Conservation (phyloP, 2,888 invertebrate genomes). For the Hoplodrina blanda region DNA sequence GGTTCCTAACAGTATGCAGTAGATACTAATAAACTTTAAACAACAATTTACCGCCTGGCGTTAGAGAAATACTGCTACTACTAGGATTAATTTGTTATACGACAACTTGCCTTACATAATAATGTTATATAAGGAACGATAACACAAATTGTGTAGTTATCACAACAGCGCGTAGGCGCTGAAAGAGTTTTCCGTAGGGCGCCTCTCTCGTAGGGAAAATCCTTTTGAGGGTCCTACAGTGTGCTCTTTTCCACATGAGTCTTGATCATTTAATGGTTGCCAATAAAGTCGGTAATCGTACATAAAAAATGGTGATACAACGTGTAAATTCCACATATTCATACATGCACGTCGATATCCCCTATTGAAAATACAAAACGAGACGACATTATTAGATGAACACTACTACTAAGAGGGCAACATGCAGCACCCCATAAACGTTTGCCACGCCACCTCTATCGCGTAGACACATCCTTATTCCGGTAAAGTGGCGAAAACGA, state of each 20-base stretch:
- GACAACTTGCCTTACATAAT: conserved; percentile 8
- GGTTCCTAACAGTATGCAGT: conserved; percentile 12
- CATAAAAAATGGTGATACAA: not conserved
- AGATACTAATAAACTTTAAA: conserved; percentile 34
- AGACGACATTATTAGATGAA: not conserved
- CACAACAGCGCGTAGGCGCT: not conserved
- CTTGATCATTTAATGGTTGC: too few relatives aligned
- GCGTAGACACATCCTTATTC: conserved; percentile 30
- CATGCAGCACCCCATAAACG: conserved; percentile 10
- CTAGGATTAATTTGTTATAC: conserved; percentile 17
- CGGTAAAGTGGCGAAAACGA: conserved; percentile 40
- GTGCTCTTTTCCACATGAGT: not conserved
- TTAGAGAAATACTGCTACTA: conserved; percentile 22
- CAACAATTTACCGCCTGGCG: conserved; percentile 18
- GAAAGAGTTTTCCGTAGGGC: not conserved
- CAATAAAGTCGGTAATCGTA: not conserved
- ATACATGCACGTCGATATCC: not conserved
- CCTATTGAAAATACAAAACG: conserved; percentile 1
- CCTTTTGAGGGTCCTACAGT: not conserved
- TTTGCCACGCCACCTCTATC: conserved; percentile 16
- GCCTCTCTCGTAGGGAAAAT: not conserved
- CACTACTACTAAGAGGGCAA: conserved; percentile 7
- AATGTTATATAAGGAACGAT: not conserved
- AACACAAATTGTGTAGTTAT: not conserved
- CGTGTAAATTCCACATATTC: not conserved